Evolutionary conservation across 2,113 vertebrate species (phyloP), one percentile per base, ranked within the genome.

Genomic region (Chaetura pelagica): DNA sequence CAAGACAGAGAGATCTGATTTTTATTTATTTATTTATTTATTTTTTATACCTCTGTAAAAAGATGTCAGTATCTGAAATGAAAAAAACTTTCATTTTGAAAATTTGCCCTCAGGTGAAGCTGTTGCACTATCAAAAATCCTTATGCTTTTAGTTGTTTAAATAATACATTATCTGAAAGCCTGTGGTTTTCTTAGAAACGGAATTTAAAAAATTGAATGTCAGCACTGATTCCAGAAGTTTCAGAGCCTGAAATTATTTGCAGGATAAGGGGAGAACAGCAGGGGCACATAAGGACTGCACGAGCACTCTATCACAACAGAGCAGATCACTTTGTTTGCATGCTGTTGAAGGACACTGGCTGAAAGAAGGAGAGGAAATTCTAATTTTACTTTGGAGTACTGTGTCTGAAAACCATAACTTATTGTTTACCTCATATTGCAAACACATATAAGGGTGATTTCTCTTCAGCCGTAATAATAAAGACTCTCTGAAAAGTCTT

Each of bases 1-100:
- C 52, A 61, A 81, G 78, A 84, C 18, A 84, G 67, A 32, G 59
- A 64, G 12, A 62, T 67, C 3, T 81, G n/a, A 55, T 38, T 32
- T 38, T 16, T 16, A 1, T 30, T 16, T n/a, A n/a, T n/a, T n/a
- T n/a, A n/a, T n/a, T n/a, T n/a, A n/a, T 1, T 30, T 24, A 12
- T 16, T 16, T 10, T n/a, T 59, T 7, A 58, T 22, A 8, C 13
- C 17, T 42, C 23, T 67, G n/a, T 66, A 38, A 61, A 79, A 88
- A 49, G 12, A 4, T 18, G 63, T 80, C 27, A n/a, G 5, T 58
- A 27, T 85, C 17, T 80, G 72, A 73, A 92, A 75, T n/a, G 27
- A 34, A 44, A 71, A 77, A 67, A 77, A 38, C 32, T 51, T 90
- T 84, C 34, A 63, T 29, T 44, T 69, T 49, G 22, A 85, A 89